Percentiles rank a stretch among this genome's conserved stretches.
Evolutionary conservation across 2,797 vertebrate species (phyloP).

Genomic region (Hyperoplus immaculatus): DNA sequence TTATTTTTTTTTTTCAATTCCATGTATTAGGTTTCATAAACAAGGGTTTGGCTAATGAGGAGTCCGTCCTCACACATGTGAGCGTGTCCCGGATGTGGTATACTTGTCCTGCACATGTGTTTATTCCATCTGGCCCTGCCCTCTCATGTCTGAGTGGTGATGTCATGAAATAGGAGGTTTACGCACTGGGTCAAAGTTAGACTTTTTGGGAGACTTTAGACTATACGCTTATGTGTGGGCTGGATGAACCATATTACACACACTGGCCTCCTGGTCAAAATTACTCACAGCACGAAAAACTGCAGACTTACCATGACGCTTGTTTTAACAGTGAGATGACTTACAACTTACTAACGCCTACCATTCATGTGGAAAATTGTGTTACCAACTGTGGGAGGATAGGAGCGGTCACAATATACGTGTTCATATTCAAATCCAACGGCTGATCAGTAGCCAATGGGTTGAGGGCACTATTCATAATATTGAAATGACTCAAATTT

Average conservation of each 20-base stretch:
- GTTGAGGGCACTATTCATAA: neutral
- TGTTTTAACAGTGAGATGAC: neutral
- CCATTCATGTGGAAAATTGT: slow-evolving; percentile 9
- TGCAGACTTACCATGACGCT: neutral
- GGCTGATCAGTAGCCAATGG: neutral
- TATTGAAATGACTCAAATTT: neutral
- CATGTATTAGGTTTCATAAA: slow-evolving; percentile 11
- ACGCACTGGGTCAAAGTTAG: slow-evolving; percentile 31
- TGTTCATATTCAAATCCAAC: slow-evolving; percentile 1
- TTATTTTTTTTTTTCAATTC: neutral
- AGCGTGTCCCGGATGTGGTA: slow-evolving; percentile 22
- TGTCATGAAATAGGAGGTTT: slow-evolving; percentile 68
- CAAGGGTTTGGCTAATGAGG: neutral
- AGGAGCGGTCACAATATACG: neutral
- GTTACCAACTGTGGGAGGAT: neutral
- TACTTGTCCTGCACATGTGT: slow-evolving; percentile 57
- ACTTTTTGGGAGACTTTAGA: slow-evolving; percentile 3
- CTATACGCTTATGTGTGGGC: neutral
- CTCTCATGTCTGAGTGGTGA: slow-evolving; percentile 72
- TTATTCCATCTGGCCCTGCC: slow-evolving; percentile 61
- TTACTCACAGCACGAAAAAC: neutral
- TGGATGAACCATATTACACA: slow-evolving; percentile 19
- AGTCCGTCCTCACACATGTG: slow-evolving; percentile 12
- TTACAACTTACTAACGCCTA: neutral
- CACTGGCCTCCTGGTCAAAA: slow-evolving; percentile 9